Evolutionary conservation across 2,888 invertebrate genomes (phyloP), one percentile per base, ranked within the genome.

Genomic region (Limnephilus marmoratus): DNA sequence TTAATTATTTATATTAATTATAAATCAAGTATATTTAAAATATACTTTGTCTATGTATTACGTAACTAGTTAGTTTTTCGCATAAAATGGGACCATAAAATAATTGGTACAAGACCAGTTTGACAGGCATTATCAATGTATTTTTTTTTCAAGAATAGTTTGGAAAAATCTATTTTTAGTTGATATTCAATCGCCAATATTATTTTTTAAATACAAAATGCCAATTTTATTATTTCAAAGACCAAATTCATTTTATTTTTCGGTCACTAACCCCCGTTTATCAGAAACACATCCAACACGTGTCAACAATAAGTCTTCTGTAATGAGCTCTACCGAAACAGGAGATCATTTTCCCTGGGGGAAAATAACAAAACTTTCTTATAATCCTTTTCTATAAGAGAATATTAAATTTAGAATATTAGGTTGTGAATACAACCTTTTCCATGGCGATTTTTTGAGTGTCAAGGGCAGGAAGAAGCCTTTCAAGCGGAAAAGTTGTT

Each of bases 221-320:
- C 24, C 24, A 68, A n/a, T 68, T 68, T 9, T 9, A 9, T 68
- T 24, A 24, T 68, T n/a, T 68, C 68, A 9, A 9, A 9, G 0
- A 68, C n/a, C n/a, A 24, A 68, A 68, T n/a, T 68, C 7, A 18
- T 68, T 9, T 68, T 7, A 68, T 68, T 68, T 68, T n/a, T n/a
- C 68, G 9, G 68, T 68, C 9, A 68, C 24, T 68, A 68, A 68
- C 24, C n/a, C 7, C 0, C 9, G 24, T 68, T 68, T 68, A 68
- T 68, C 24, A 9, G 68, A 68, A 68, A 68, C n/a, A 68, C 9
- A n/a, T 29, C 85, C 45, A 86, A 34, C 68, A 87, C 87, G 87
- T 87, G 87, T 87, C 68, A 68, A 87, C 87, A 68, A 87, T 87
- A 34, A 1, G 18, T 68, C 24, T 68, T 87, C 18, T 13, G 68